These are phyloP conservation scores for Lagopus leucura DNA, from an alignment of 2,113 vertebrate genomes.

Conservation along the genomic window DNA sequence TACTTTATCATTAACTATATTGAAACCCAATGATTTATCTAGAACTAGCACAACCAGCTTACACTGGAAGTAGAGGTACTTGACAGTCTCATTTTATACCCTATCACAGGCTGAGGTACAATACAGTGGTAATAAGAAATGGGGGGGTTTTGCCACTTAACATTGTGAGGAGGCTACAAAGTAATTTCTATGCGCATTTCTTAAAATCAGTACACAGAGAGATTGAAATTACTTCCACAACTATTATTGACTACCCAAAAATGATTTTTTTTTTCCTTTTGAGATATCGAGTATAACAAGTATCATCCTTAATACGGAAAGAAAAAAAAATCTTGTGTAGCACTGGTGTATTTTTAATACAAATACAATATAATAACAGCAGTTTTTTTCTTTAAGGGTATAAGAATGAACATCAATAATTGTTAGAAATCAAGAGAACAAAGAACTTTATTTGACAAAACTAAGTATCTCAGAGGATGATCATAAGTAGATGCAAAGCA, in stretches of 20 bases:
- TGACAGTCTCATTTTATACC: neutral
- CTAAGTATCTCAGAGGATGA: neutral
- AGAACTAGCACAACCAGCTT: neutral
- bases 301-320: neutral
- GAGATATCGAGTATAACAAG: neutral
- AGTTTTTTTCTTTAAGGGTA: neutral
- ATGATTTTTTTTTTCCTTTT: rapidly evolving
- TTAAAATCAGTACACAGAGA: neutral
- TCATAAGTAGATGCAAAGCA: neutral
- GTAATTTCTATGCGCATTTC: neutral
- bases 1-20: neutral
- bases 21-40: neutral
- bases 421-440: neutral
- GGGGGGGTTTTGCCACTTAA: neutral
- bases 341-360: neutral
- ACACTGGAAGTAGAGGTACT: neutral
- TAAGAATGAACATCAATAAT: neutral
- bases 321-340: neutral
- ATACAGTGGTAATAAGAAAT: neutral
- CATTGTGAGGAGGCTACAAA: neutral
- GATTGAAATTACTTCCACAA: neutral
- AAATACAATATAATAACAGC: neutral
- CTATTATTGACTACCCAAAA: neutral
- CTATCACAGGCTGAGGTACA: neutral
- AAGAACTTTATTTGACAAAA: neutral